Evolutionary conservation across 2,113 vertebrate genomes (phyloP).

Genomic region (Nyctereutes procyonoides): DNA sequence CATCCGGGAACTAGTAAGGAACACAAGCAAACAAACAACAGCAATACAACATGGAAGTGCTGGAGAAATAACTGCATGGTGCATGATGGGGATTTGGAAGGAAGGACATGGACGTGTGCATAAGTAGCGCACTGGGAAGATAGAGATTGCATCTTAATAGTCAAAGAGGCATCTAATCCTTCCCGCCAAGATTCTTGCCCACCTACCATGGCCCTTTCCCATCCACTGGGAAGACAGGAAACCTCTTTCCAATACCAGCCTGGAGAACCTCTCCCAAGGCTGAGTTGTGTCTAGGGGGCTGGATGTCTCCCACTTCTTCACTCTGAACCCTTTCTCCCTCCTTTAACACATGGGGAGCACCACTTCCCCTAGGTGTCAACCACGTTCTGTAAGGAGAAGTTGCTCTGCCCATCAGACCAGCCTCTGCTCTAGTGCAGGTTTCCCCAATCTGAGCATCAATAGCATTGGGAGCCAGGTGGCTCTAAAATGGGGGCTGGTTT

Average conservation of each 20-base stretch:
- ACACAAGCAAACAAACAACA: neutral
- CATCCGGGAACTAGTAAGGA: neutral
- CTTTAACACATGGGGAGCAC: neutral
- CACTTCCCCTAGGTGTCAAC: neutral
- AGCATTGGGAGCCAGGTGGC: neutral
- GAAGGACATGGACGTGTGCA: fast-evolving
- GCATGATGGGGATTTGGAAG: neutral
- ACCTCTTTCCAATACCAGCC: neutral
- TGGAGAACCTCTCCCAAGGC: neutral
- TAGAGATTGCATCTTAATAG: neutral
- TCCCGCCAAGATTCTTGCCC: neutral
- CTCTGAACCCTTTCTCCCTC: neutral
- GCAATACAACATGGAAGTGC: fast-evolving
- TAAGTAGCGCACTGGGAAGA: neutral
- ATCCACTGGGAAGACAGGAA: neutral
- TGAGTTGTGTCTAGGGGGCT: neutral
- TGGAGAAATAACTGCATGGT: neutral
- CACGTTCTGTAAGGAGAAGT: neutral
- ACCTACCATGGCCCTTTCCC: neutral
- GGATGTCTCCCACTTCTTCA: neutral
- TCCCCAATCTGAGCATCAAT: neutral
- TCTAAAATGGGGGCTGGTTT: neutral
- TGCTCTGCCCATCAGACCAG: neutral
- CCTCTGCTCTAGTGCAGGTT: fast-evolving
- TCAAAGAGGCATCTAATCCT: neutral